A percentile compares a stretch with the other conserved stretches of the same genome.
phyloP scores from a whole-genome alignment of 2,797 vertebrate species.

The Phataginus tricuspis region DNA sequence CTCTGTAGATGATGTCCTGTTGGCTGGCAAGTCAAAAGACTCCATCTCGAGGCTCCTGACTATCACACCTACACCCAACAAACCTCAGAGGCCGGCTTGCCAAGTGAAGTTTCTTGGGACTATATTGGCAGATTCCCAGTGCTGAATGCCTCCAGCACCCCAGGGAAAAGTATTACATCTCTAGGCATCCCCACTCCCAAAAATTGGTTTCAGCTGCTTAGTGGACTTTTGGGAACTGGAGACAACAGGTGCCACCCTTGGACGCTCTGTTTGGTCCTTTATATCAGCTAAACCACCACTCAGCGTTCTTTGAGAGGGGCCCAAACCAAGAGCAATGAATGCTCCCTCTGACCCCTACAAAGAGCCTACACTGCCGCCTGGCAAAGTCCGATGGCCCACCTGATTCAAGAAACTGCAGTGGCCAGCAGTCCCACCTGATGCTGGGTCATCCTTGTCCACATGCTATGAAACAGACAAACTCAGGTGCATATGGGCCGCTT shows the following conservation, averaged over 20 bases:
- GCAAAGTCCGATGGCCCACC: background rate
- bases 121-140: background rate
- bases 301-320: slow-evolving; percentile 29
- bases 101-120: background rate
- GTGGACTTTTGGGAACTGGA: background rate
- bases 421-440: background rate
- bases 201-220: background rate
- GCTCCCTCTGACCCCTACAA: slow-evolving; percentile 17
- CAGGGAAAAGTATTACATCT: background rate
- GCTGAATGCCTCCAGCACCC: background rate
- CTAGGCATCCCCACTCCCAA: background rate
- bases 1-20: background rate
- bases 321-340: slow-evolving; percentile 23
- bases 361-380: background rate
- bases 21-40: background rate
- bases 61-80: too few relatives aligned
- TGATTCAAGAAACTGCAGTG: slow-evolving; percentile 11
- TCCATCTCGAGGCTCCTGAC: background rate
- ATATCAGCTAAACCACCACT: slow-evolving; percentile 19
- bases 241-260: background rate
- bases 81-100: background rate
- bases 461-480: background rate
- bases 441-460: background rate
- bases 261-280: background rate
- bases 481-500: background rate